These are phyloP conservation scores for Pilophorus perplexus DNA, from an alignment of 2,888 invertebrate genomes.

Conservation along the genomic window DNA sequence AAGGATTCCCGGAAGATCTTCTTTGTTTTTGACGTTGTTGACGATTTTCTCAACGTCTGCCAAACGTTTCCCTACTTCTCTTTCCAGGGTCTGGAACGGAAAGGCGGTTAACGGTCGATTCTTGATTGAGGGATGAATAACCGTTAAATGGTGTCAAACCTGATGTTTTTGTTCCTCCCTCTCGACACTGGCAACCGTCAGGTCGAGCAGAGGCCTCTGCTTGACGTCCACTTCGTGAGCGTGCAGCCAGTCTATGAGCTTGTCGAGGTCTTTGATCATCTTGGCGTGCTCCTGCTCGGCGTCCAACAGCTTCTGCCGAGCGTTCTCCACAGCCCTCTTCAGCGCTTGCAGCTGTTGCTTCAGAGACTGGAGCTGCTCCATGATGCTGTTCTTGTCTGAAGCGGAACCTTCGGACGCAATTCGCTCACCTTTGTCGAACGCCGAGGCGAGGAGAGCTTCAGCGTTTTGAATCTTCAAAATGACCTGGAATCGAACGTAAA, in stretches of 20 bases:
- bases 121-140: no score
- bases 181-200: conserved; percentile 75
- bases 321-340: conserved; percentile 76
- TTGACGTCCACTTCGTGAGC: conserved; percentile 77
- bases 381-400: conserved; percentile 81
- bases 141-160: conserved; percentile 38
- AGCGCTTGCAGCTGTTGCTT: conserved; percentile 66
- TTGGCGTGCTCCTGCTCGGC: conserved; percentile 86
- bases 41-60: conserved; percentile 68
- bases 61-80: conserved; percentile 68
- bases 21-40: conserved; percentile 69
- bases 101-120: conserved; percentile 16
- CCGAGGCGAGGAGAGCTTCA: conserved; percentile 80
- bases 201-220: conserved; percentile 75
- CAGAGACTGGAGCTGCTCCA: conserved; percentile 79
- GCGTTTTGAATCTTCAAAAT: conserved; percentile 85
- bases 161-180: conserved; percentile 50
- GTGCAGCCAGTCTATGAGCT: conserved; percentile 78
- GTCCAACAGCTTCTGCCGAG: conserved; percentile 81
- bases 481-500: conserved; percentile 52
- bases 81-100: conserved; percentile 58
- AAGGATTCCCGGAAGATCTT: conserved; percentile 74
- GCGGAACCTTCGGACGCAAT: conserved; percentile 87
- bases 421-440: conserved; percentile 88
- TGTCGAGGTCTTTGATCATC: conserved; percentile 76